Conservation (phyloP, 2,113 vertebrate genomes). For the Motacilla tschutschensis region DNA sequence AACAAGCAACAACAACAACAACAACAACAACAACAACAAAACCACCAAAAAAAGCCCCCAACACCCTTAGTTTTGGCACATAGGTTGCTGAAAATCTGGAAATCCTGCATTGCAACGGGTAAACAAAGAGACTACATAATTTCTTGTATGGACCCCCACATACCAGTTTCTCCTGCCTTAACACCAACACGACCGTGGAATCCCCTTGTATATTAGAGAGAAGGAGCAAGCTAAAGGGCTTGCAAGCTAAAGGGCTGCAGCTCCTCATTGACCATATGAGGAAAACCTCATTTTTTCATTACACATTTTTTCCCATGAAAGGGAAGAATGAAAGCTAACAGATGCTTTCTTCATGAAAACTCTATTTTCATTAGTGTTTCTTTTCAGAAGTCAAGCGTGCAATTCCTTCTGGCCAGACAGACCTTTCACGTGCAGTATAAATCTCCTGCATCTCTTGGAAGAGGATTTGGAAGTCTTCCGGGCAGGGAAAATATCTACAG, state of each 20-base stretch:
- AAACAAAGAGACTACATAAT: neutral
- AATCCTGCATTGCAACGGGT: neutral
- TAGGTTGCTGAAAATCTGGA: neutral
- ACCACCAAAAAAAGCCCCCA: accelerated
- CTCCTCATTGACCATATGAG: constrained; percentile 39
- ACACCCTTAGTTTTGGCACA: neutral
- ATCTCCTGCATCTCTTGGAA: constrained; percentile 29
- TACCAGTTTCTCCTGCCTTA: neutral
- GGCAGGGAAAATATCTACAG: neutral
- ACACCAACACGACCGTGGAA: neutral
- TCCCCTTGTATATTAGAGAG: neutral
- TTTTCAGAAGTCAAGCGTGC: constrained; percentile 42
- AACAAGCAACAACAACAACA: too few species aligned
- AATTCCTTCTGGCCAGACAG: constrained; percentile 53
- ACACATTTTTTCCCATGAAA: constrained; percentile 53
- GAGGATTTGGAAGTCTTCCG: constrained; percentile 10
- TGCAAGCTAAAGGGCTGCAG: neutral
- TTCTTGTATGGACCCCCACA: neutral
- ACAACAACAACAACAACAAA: neutral
- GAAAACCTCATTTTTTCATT: constrained; percentile 39
- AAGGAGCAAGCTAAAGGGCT: neutral
- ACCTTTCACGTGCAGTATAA: constrained; percentile 8
- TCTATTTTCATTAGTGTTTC: constrained; percentile 35
- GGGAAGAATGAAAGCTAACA: constrained; percentile 43
- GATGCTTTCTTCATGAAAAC: constrained; percentile 51